Evolutionary conservation across 2,888 invertebrate species (phyloP).

Genomic region (Aphodius sticticus): DNA sequence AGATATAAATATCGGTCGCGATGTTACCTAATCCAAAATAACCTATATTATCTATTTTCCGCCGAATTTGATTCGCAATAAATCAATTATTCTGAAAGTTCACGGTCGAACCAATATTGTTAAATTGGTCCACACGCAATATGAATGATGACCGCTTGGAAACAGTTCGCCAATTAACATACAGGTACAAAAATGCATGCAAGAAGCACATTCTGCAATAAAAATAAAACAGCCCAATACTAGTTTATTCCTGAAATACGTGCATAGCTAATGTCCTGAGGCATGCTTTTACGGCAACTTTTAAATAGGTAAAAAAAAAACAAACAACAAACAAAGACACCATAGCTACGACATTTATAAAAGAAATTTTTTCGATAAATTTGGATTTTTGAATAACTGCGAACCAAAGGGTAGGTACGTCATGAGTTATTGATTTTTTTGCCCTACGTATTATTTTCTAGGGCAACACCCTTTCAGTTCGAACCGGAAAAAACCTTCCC

Average conservation of each 20-base stretch:
- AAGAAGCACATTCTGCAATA: constrained; percentile 31
- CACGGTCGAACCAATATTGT: background rate
- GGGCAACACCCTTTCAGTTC: constrained; percentile 33
- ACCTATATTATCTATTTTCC: background rate
- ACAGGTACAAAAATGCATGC: constrained; percentile 31
- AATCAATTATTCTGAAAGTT: background rate
- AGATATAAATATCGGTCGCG: background rate
- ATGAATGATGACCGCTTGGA: constrained; percentile 15
- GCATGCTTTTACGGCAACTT: background rate
- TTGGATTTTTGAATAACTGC: background rate
- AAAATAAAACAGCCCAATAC: constrained; percentile 31
- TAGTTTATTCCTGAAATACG: constrained; percentile 29
- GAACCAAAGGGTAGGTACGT: constrained; percentile 17
- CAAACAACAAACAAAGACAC: constrained; percentile 17
- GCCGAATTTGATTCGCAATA: background rate
- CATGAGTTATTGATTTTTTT: constrained; percentile 37
- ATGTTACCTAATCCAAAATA: background rate
- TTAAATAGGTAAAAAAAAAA: background rate
- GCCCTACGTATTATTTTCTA: constrained; percentile 31
- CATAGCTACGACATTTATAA: background rate
- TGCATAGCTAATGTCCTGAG: constrained; percentile 25
- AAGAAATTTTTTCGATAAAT: background rate
- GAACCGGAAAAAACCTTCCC: background rate
- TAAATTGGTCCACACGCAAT: background rate
- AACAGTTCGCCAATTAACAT: constrained; percentile 30